phyloP scores from a whole-genome alignment of 2,113 vertebrate genomes.

The Turdus rufiventris region DNA sequence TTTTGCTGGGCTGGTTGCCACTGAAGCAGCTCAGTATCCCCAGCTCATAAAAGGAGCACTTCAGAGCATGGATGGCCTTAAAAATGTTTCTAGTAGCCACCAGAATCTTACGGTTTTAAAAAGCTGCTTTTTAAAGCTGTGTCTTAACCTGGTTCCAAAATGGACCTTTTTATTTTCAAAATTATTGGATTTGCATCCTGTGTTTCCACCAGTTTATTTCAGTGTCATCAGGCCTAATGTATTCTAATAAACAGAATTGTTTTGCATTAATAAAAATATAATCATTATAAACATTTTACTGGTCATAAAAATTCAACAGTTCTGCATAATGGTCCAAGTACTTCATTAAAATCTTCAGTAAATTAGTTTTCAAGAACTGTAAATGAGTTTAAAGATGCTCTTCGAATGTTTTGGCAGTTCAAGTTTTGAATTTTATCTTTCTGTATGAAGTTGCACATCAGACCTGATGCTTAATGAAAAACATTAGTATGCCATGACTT shows the following conservation, averaged over 20 bases:
- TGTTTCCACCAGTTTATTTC: background rate
- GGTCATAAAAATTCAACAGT: background rate
- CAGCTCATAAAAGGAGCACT: constrained; percentile 54
- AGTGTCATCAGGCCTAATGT: background rate
- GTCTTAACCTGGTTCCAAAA: background rate
- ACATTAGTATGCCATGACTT: background rate
- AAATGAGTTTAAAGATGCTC: background rate
- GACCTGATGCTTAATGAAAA: background rate
- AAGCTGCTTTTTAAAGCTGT: background rate
- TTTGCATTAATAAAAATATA: background rate
- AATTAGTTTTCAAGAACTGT: background rate
- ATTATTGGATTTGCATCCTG: background rate
- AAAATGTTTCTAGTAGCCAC: constrained; percentile 5
- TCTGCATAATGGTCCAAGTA: background rate
- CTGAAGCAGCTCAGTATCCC: constrained; percentile 56
- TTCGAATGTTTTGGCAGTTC: background rate
- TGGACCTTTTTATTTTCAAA: background rate
- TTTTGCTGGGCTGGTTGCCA: constrained; percentile 69
- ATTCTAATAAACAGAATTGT: background rate
- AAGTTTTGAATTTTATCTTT: background rate
- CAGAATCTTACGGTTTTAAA: background rate
- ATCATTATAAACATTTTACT: background rate
- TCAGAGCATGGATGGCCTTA: constrained; percentile 15
- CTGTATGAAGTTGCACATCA: background rate
- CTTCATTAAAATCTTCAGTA: background rate